Percentiles rank a stretch among this genome's conserved stretches.
Evolutionary conservation across 2,797 vertebrate genomes (phyloP).

Genomic region (Leptatherina wallacei): DNA sequence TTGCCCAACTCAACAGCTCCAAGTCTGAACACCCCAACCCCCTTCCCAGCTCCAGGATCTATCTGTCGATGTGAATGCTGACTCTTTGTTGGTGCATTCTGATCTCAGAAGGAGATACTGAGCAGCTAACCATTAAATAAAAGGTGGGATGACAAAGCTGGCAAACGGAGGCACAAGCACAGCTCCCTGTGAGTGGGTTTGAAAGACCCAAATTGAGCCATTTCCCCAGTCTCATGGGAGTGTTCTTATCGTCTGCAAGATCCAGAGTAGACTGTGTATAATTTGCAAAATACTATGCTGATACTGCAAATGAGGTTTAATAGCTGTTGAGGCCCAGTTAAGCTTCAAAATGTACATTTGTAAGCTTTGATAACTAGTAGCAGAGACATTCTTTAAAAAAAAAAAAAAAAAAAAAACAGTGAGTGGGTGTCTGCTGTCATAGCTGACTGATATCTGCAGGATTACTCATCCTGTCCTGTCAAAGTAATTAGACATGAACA

Average conservation of each 20-base stretch:
- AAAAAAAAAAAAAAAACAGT: slow-evolving; percentile 57
- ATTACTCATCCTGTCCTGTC: slow-evolving; percentile 73
- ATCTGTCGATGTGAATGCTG: slow-evolving; percentile 72
- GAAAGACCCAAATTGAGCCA: slow-evolving; percentile 80
- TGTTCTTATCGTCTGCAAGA: slow-evolving; percentile 76
- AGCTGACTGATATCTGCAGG: slow-evolving; percentile 64
- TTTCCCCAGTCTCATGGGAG: slow-evolving; percentile 75
- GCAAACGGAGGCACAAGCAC: slow-evolving; percentile 63
- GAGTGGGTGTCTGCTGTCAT: slow-evolving; percentile 63
- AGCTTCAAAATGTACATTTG: slow-evolving; percentile 74
- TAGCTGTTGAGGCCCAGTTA: slow-evolving; percentile 80
- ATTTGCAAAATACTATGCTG: slow-evolving; percentile 83
- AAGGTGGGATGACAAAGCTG: slow-evolving; percentile 59
- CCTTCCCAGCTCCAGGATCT: slow-evolving; percentile 53
- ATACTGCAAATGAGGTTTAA: slow-evolving; percentile 86
- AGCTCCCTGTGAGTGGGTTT: slow-evolving; percentile 75
- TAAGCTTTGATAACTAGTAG: slow-evolving; percentile 74
- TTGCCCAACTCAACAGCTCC: slow-evolving; percentile 68
- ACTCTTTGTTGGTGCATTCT: slow-evolving; percentile 76
- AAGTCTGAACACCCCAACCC: slow-evolving; percentile 60
- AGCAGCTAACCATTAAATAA: slow-evolving; percentile 54
- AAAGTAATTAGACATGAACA: slow-evolving; percentile 68
- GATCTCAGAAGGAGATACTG: slow-evolving; percentile 82
- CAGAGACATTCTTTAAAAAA: slow-evolving; percentile 58
- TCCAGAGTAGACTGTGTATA: slow-evolving; percentile 80